Conservation (phyloP, 2,888 invertebrate genomes). For the Melieria picta region DNA sequence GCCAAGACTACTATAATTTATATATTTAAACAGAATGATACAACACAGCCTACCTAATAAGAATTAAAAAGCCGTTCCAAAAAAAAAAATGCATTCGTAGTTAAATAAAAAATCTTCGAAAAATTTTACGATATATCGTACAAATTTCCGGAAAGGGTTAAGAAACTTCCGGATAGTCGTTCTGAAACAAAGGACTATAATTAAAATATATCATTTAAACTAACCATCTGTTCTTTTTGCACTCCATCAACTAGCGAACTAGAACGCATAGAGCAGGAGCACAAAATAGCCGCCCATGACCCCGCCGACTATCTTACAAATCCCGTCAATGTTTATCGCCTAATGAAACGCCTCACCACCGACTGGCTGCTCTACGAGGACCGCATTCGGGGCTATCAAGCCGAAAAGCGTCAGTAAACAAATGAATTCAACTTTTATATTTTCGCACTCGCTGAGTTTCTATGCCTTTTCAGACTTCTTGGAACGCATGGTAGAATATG, state of each 20-base stretch:
- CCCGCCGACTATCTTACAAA: conserved; percentile 85
- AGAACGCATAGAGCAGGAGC: conserved; percentile 76
- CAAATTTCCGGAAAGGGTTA: no score
- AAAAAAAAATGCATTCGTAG: no score
- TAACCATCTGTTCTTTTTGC: neutral
- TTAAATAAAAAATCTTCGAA: no score
- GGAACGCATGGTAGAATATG: conserved; percentile 77
- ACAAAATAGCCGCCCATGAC: conserved; percentile 79
- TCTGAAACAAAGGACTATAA: neutral
- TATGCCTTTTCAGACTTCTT: conserved; percentile 70
- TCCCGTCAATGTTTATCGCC: conserved; percentile 92
- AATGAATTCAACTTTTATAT: neutral
- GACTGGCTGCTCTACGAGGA: conserved; percentile 87
- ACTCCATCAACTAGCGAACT: conserved; percentile 63
- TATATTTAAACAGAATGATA: no score
- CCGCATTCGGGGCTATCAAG: conserved; percentile 74
- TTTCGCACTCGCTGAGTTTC: neutral
- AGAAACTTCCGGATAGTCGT: neutral
- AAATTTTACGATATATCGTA: no score
- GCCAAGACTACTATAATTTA: no score
- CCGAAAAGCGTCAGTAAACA: conserved; percentile 62
- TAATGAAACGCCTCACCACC: conserved; percentile 90
- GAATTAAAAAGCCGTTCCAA: no score
- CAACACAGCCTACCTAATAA: no score
- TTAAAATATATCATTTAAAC: neutral